Evolutionary conservation across 1,140 invertebrate genomes (phyloP).

Genomic region (Solenopsis invicta): DNA sequence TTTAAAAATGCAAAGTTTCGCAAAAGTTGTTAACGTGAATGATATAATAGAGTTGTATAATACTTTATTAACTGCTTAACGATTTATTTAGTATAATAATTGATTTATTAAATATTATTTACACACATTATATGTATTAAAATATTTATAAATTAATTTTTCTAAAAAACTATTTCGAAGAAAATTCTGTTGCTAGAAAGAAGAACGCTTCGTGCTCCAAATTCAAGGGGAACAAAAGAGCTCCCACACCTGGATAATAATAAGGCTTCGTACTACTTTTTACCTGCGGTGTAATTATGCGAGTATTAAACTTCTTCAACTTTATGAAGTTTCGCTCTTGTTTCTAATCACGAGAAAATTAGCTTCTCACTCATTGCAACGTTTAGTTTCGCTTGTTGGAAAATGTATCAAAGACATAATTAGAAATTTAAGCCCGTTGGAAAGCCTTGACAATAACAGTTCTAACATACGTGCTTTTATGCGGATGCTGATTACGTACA

Average conservation of each 20-base stretch:
- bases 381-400: not conserved
- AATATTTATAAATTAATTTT: not conserved
- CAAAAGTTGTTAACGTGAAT: not conserved
- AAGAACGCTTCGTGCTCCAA: conserved; percentile 8
- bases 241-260: conserved; percentile 35
- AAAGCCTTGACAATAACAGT: not conserved
- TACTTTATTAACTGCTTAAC: not conserved
- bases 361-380: not conserved
- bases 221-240: not conserved
- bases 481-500: conserved; percentile 23
- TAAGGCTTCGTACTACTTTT: conserved; percentile 43
- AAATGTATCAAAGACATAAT: not conserved
- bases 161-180: not conserved
- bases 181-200: conserved; percentile 6
- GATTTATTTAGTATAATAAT: not conserved
- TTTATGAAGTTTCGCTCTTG: conserved; percentile 7
- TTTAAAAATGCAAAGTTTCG: not conserved
- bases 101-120: not conserved
- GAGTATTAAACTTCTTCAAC: conserved; percentile 34
- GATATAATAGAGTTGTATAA: not conserved
- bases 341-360: conserved; percentile 28
- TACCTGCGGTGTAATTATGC: conserved; percentile 7
- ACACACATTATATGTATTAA: not conserved
- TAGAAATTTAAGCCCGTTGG: not conserved
- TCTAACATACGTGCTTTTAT: not conserved